Evolutionary conservation across 2,888 invertebrate species (phyloP), one percentile per base, ranked within the genome.

Genomic region (Antheraea yamamai): DNA sequence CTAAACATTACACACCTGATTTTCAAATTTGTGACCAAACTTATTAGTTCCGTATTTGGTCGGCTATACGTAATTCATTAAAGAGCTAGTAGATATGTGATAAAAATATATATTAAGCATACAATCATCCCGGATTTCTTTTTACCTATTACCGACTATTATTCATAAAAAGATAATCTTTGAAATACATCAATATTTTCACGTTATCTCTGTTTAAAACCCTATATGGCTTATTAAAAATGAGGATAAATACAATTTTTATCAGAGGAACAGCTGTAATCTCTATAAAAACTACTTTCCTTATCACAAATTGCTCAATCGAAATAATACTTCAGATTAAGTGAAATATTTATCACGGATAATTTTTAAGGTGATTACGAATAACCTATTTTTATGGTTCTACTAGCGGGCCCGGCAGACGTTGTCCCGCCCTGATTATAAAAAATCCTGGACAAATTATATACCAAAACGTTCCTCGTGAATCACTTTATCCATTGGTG

Each of bases 301-400:
- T 55, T 52, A 8, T 77, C 47, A 47, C 0, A 39, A 70, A 66
- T 70, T 70, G 35, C 70, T n/a, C 70, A 70, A 70, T 70, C 39
- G 39, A 39, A 70, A 70, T 39, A 39, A 70, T 70, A 39, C 20
- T 39, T n/a, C 39, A 20, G 70, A 70, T 70, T 70, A 70, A 70
- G 70, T 70, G 39, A 70, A 70, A 70, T 70, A 70, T 39, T 70
- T 70, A 70, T 70, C 70, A 39, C 12, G 39, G 10, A 70, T 70
- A 70, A 70, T 70, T n/a, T 70, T n/a, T 39, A n/a, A 16, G 64
- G 39, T 4, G 70, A 70, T 70, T 70, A n/a, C 70, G n/a, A 39
- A 10, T 70, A 70, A 39, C 70, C 39, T 68, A 30, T 30, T 70
- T 66, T n/a, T n/a, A n/a, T n/a, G n/a, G n/a, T n/a, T n/a, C n/a